Percentiles rank a stretch among this genome's conserved stretches.
Evolutionary conservation across 2,797 vertebrate species (phyloP).

Genomic region (Neopelma chrysocephalum): DNA sequence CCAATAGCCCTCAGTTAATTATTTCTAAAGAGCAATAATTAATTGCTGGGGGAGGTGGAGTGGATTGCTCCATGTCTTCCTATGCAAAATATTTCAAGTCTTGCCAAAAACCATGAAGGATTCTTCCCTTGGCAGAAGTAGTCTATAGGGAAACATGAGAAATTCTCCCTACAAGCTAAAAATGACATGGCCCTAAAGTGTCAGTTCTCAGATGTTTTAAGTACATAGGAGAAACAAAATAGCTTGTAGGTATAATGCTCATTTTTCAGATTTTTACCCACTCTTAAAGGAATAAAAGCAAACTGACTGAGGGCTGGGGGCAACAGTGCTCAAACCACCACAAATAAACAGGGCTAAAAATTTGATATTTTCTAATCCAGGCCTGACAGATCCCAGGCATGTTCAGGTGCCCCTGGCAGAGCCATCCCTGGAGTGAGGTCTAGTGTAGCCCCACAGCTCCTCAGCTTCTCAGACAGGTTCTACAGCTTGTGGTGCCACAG

Average conservation of each 20-base stretch:
- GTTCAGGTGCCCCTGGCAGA: not conserved
- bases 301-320: not conserved
- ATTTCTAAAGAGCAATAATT: slow-evolving; percentile 39
- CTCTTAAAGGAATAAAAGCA: not conserved
- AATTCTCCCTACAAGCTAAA: not conserved
- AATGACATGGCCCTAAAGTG: not conserved
- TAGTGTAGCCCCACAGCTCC: not conserved
- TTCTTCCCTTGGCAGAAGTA: not conserved
- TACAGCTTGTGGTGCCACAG: not conserved
- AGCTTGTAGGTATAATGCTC: not conserved
- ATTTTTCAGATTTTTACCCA: not conserved
- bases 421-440: not conserved
- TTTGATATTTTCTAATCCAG: not conserved
- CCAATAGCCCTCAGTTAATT: slow-evolving; percentile 38
- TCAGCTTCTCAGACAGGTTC: not conserved
- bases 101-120: not conserved
- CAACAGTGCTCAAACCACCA: fast-evolving
- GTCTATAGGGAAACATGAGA: not conserved
- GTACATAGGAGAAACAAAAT: fast-evolving
- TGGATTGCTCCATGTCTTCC: not conserved
- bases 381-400: fast-evolving
- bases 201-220: fast-evolving
- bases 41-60: not conserved
- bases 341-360: fast-evolving
- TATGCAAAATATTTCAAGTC: not conserved